Base-by-base conservation (phyloP, 2,888 invertebrate genomes). In the Formica aserva region DNA sequence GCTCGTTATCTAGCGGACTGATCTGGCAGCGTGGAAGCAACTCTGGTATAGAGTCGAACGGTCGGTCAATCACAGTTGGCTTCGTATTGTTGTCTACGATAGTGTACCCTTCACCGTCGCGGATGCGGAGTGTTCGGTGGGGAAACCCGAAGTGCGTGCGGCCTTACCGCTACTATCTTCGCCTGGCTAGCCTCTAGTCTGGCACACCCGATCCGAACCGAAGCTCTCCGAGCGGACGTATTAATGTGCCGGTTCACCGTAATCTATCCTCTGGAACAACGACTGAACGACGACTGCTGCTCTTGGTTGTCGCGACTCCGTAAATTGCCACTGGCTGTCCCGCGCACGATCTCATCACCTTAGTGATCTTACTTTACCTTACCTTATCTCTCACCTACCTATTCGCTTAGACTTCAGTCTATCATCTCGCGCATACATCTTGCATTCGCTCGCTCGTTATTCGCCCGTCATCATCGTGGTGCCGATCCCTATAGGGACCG, bases 171-270 rank as follows among this genome's bases (percentile, higher is more conserved):
- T 91, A 89, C 90, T 91, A 89, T 86, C 83, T 69, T 71, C 62
- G 45, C 41, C 57, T 29, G 52, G 57, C 71, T 84, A 66, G 66
- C 86, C 88, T 90, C 90, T 90, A 92, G 41, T 92, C 92, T 93
- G 92, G 92, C 91, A 91, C 91, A 88, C 87, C 92, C 92, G 93
- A 92, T 89, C 87, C 87, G 76, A 88, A 86, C 92, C 93, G 93
- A 92, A 92, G 87, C 90, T 90, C 86, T 80, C 92, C 93, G 92
- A 92, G 89, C 87, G 91, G 84, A 91, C 92, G 93, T 91, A 92
- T 93, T 93, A 93, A 93, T 91, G 93, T 93, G 93, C 93, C 93
- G 93, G 93, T 93, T 78, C 92, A 93, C 92, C 92, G 92, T 92
- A 90, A 92, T 90, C 91, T 87, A 90, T 88, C 87, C 87, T 88